phyloP scores from a whole-genome alignment of 2,113 vertebrate genomes.

The Dromiciops gliroides region DNA sequence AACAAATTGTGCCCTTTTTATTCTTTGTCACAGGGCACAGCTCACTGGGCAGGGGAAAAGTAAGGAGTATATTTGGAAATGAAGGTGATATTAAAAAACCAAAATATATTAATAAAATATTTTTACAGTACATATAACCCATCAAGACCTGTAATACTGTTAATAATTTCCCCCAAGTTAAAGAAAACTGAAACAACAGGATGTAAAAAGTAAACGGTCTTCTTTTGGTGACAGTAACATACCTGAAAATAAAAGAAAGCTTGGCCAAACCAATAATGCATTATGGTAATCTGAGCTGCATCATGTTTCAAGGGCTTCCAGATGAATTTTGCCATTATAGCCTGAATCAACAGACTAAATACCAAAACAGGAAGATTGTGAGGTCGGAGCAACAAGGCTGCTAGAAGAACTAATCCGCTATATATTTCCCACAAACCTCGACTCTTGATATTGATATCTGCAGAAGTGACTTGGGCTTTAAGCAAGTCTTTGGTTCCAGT shows the following conservation, averaged over 20 bases:
- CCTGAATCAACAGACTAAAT: constrained; percentile 91
- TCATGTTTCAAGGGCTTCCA: constrained; percentile 92
- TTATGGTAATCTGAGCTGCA: constrained; percentile 91
- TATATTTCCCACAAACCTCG: constrained; percentile 94
- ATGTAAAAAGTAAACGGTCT: not conserved
- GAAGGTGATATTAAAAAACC: not conserved
- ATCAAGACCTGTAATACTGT: not conserved
- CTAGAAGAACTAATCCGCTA: constrained; percentile 91
- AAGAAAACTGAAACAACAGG: not conserved
- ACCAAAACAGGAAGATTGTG: constrained; percentile 95
- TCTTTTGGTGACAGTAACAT: constrained; percentile 44
- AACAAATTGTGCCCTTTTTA: not conserved
- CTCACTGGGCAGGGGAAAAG: not conserved
- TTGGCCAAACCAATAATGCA: constrained; percentile 99
- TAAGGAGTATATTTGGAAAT: not conserved
- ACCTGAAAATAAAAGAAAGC: constrained; percentile 99
- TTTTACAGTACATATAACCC: not conserved
- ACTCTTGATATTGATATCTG: constrained; percentile 83
- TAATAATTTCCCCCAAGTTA: constrained; percentile 13
- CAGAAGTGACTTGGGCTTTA: constrained; percentile 88
- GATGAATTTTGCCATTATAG: constrained; percentile 89
- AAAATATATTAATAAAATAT: not conserved
- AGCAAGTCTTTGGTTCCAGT: constrained; percentile 93
- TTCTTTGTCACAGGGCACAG: not conserved
- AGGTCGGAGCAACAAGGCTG: constrained; percentile 91